Evolutionary conservation across 2,888 invertebrate genomes (phyloP).

Genomic region (Nomada flava): DNA sequence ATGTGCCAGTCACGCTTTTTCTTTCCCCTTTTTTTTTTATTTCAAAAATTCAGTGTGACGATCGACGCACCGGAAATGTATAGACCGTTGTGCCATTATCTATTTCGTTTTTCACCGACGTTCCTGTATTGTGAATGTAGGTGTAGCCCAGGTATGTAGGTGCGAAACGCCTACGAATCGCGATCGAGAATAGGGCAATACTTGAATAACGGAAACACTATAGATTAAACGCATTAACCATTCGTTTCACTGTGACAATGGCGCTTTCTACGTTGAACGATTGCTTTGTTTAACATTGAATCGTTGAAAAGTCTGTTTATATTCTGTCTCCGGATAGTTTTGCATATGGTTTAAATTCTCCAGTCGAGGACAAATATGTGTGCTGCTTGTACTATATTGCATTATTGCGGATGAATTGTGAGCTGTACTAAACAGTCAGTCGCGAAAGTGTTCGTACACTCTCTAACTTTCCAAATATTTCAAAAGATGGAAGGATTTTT

Average conservation of each 20-base stretch:
- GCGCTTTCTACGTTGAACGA: conserved; percentile 4
- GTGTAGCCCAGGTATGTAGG: conserved; percentile 47
- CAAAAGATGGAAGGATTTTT: too few relatives aligned
- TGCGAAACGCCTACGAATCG: conserved; percentile 49
- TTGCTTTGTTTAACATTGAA: neutral
- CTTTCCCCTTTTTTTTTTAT: too few relatives aligned
- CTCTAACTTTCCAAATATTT: too few relatives aligned
- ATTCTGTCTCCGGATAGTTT: neutral
- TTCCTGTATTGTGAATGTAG: conserved; percentile 49
- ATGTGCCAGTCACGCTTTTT: conserved; percentile 16
- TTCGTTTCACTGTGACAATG: conserved; percentile 22
- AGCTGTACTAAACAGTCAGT: too few relatives aligned
- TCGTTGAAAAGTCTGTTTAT: neutral
- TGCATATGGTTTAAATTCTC: too few relatives aligned
- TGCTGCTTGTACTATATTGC: too few relatives aligned
- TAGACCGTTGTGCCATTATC: conserved; percentile 74
- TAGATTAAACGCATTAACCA: conserved; percentile 4
- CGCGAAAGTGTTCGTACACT: too few relatives aligned
- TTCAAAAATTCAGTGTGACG: conserved; percentile 50
- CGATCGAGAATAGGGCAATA: conserved; percentile 27
- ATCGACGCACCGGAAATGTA: conserved; percentile 74
- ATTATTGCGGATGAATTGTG: too few relatives aligned
- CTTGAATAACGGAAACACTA: conserved; percentile 38
- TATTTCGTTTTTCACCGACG: conserved; percentile 71
- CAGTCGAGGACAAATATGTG: too few relatives aligned